A percentile compares a stretch with the other conserved stretches of the same genome.
These are phyloP conservation scores for Ispidina picta DNA, from an alignment of 2,797 vertebrate genomes.

Conservation along the genomic window DNA sequence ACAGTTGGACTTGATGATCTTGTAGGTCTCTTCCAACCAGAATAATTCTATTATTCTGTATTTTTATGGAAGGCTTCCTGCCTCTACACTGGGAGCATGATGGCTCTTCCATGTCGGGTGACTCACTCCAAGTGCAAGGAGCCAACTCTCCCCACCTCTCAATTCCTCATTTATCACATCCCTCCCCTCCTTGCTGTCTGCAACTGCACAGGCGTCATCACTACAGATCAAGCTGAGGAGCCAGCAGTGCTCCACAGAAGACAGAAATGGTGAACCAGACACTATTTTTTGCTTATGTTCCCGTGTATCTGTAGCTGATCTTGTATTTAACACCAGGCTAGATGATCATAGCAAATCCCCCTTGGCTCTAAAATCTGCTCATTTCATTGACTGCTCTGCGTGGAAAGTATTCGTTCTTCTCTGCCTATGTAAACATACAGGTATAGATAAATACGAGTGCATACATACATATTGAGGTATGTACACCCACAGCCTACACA, in stretches of 20 bases:
- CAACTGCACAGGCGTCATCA: background rate
- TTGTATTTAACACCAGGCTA: background rate
- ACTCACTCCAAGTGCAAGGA: background rate
- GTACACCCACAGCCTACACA: background rate
- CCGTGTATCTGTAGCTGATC: background rate
- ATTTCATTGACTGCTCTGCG: background rate
- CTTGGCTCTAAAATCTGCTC: background rate
- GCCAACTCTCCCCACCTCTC: slow-evolving; percentile 14
- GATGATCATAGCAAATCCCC: background rate
- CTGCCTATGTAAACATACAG: background rate
- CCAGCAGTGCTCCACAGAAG: background rate
- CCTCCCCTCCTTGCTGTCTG: background rate
- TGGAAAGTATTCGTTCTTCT: background rate
- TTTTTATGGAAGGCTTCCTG: background rate
- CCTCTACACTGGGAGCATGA: fast-evolving
- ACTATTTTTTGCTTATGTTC: background rate
- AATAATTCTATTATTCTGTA: background rate
- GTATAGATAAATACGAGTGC: background rate
- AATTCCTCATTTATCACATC: background rate
- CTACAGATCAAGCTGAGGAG: background rate
- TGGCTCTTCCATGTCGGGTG: background rate
- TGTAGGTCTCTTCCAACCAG: background rate
- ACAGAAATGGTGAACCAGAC: background rate
- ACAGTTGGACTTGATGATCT: background rate
- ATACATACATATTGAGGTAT: background rate